Evolutionary conservation across 2,888 invertebrate genomes (phyloP), one percentile per base, ranked within the genome.

Genomic region (Drosophila phalerata): DNA sequence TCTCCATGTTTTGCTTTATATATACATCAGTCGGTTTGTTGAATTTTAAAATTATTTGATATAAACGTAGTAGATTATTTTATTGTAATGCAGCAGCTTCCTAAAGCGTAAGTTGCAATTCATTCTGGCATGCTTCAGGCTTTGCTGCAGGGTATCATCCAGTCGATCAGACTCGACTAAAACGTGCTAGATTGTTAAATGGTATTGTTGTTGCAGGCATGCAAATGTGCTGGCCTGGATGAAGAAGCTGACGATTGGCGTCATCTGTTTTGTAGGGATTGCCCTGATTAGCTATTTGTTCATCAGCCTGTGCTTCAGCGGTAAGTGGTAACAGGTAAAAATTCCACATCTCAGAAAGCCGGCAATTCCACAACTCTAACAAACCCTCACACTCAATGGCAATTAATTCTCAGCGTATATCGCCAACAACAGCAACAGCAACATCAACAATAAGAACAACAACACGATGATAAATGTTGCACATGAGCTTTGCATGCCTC

Each of bases 261-360:
- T 92, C 30, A 91, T 92, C 73, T 92, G 92, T 68, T 91, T 92
- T 53, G 86, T 92, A 62, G 92, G 92, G 37, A 85, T 92, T 51
- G 91, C 91, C 37, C 79, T 92, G 72, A 91, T 92, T 28, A 86
- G 91, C 77, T 92, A 92, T 47, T 91, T 92, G 69, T 89, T 92
- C 67, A 89, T 92, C 69, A 92, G 91, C 68, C 83, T 92, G n/a
- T 91, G 90, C 52, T 91, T 92, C 61, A 91, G 90, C 73, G 91
- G 92, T 92, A 82, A 91, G 92, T 91, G 48, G 13, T 10, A 42
- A 15, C 13, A 30, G 51, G 37, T 22, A 10, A 40, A 13, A 30
- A 32, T 38, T 43, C 22, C 28, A 55, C 61, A 56, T 49, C n/a
- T 51, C 75, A 34, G 1, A 13, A 13, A 13, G n/a, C 43, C n/a